phyloP scores from a whole-genome alignment of 2,888 invertebrate species.

The Acronicta aceris region DNA sequence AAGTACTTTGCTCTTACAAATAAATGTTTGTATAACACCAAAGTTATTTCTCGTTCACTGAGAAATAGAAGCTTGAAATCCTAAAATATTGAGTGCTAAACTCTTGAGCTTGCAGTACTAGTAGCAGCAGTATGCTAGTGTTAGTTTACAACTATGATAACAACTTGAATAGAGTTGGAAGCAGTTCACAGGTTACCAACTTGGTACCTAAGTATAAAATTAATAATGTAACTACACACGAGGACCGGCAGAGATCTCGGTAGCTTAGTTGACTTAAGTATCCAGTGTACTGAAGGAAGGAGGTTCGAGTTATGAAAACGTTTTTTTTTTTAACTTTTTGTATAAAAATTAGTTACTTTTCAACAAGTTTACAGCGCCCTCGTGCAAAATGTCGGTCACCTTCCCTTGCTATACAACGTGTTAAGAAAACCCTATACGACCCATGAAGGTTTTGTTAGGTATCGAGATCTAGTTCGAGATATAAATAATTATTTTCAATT shows the following conservation, averaged over 20 bases:
- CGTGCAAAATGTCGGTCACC: no score
- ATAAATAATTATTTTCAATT: no score
- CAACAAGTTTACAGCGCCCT: no score
- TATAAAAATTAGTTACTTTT: no score
- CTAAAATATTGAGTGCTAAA: slow-evolving; percentile 28
- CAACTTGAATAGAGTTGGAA: slow-evolving; percentile 2
- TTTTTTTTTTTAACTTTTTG: no score
- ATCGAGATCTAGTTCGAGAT: no score
- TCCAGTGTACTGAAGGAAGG: no score
- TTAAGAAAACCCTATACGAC: no score
- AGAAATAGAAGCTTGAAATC: slow-evolving; percentile 25
- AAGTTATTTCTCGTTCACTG: slow-evolving; percentile 39
- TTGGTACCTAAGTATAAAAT: not conserved
- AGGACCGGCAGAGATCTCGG: not conserved
- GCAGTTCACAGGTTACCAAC: slow-evolving; percentile 10
- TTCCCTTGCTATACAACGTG: no score
- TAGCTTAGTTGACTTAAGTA: no score
- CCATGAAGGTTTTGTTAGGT: no score
- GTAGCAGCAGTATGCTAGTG: not conserved
- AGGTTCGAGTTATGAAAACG: no score
- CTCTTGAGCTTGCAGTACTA: slow-evolving; percentile 27
- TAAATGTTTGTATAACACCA: slow-evolving; percentile 31
- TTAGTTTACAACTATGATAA: slow-evolving; percentile 14
- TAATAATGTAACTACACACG: not conserved
- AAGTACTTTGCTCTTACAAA: slow-evolving; percentile 9